Base-by-base conservation (phyloP, 1,140 invertebrate species). In the Ceratosolen solmsi region DNA sequence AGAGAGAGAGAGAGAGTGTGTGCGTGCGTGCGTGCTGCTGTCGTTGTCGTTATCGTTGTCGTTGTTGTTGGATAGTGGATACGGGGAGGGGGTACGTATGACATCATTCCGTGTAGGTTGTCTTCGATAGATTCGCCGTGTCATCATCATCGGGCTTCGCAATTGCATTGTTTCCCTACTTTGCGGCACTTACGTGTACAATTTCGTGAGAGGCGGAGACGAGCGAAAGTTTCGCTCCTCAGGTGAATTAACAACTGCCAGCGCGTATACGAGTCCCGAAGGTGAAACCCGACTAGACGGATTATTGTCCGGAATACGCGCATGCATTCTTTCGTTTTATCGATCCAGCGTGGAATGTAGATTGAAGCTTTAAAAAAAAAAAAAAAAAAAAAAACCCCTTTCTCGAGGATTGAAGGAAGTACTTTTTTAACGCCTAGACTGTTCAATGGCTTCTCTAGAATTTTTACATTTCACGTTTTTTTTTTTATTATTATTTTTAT, bases 131-230 rank as follows among this genome's bases (percentile, higher is more conserved):
- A 54, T 33, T 27, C n/a, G 9, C 27, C 15, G 27, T 58, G 60
- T 60, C 74, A 46, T 77, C 73, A 60, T 60, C 60, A 11, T 73
- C n/a, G 15, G 71, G 71, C 79, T 80, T 80, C 73, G 65, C 65
- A 77, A 77, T 58, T 77, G 65, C 80, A 82, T 77, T 82, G 74
- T 77, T 70, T 54, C 4, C 25, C 27, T 36, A 38, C 0, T 5
- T 38, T 25, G 58, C 13, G 4, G 11, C 15, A 36, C 15, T 20
- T 3, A 38, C 15, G 33, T 9, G 17, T n/a, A 56, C 22, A 60
- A 22, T 22, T 25, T 46, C 13, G 13, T 7, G 13, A 13, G 41
- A 13, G 41, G 41, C 41, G 41, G 41, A 13, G 13, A 46, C 13
- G 41, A 46, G 13, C 5, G 41, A 46, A 13, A 13, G 41, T 46